Evolutionary conservation across 2,113 vertebrate species (phyloP).

Genomic region (Halcyon malimbica): DNA sequence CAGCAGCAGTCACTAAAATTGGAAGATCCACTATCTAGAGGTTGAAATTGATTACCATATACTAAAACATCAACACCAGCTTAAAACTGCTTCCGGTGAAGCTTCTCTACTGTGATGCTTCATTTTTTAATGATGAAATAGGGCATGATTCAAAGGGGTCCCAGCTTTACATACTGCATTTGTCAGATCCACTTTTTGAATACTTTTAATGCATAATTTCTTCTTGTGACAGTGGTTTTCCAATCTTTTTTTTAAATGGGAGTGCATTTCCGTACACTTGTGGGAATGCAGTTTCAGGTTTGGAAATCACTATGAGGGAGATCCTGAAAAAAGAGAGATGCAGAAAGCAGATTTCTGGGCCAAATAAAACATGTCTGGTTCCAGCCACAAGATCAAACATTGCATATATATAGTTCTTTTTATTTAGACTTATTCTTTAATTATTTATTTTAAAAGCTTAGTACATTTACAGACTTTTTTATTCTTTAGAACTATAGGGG

Average conservation of each 20-base stretch:
- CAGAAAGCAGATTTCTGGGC: neutral
- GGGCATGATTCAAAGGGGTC: neutral
- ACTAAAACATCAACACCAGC: neutral
- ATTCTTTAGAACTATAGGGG: neutral
- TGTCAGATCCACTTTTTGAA: neutral
- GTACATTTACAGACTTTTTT: neutral
- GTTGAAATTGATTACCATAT: constrained; percentile 27
- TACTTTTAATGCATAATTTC: neutral
- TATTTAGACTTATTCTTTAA: neutral
- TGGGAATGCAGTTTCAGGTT: neutral
- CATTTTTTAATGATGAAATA: constrained; percentile 12
- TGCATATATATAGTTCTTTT: neutral
- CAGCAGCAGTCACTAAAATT: neutral
- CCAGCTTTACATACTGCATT: neutral
- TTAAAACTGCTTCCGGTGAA: constrained; percentile 24
- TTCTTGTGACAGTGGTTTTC: neutral
- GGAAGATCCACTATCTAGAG: neutral
- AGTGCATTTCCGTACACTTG: neutral
- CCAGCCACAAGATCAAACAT: neutral
- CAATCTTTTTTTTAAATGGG: neutral
- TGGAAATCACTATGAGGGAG: neutral
- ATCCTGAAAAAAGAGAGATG: neutral
- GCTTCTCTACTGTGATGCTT: neutral
- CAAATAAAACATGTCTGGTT: neutral
- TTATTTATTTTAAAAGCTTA: neutral